These are phyloP conservation scores for Epizoanthus ramosus DNA, from an alignment of 92 coral and sea anemone genomes.

Conservation along the genomic window DNA sequence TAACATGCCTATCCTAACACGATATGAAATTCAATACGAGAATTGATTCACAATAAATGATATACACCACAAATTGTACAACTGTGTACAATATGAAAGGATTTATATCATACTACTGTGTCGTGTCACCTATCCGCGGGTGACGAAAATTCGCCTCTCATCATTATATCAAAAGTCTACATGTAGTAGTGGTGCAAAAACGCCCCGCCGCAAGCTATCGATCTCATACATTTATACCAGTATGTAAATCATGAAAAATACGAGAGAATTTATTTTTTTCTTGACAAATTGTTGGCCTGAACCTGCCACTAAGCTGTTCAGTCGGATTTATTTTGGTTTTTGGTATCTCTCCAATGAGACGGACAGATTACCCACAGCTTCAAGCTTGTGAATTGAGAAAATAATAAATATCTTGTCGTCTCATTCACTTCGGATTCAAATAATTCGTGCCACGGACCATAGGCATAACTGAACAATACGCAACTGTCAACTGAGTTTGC, in stretches of 20 bases:
- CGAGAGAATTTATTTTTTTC: background rate
- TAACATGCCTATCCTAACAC: conserved; percentile 12
- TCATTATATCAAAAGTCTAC: too few relatives aligned
- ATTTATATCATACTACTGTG: background rate
- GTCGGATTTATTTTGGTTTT: background rate
- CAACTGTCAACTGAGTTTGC: background rate
- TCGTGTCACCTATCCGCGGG: background rate
- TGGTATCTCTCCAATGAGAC: background rate
- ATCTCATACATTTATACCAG: background rate
- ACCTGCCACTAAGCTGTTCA: background rate
- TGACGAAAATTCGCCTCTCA: background rate
- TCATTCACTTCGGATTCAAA: background rate
- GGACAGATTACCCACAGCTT: background rate
- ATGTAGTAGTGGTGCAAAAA: background rate
- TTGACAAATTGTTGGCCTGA: background rate
- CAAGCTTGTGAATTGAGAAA: background rate
- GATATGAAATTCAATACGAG: conserved; percentile 31
- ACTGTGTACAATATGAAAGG: background rate
- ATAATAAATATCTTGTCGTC: background rate
- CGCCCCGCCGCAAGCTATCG: background rate
- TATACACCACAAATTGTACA: background rate
- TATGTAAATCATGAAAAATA: background rate
- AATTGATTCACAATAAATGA: background rate
- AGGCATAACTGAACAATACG: background rate
- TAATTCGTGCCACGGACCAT: background rate